Evolutionary conservation across 2,797 vertebrate genomes (phyloP).

Genomic region (Pelodytes ibericus): DNA sequence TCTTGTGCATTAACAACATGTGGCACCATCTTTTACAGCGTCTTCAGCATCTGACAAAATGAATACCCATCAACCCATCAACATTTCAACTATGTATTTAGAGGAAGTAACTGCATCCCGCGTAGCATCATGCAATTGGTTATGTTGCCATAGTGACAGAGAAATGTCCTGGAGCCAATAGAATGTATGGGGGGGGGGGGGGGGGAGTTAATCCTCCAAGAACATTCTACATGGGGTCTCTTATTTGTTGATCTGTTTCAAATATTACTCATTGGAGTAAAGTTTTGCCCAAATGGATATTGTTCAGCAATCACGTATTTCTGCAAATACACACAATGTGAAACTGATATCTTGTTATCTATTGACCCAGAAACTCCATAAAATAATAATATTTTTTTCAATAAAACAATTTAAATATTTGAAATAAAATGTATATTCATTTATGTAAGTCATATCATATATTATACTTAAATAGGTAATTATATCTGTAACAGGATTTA

Average conservation of each 20-base stretch:
- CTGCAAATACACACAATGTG: too few relatives aligned
- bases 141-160: constrained; percentile 20
- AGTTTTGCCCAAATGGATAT: not conserved
- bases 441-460: too few relatives aligned
- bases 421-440: too few relatives aligned
- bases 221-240: not conserved
- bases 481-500: too few relatives aligned
- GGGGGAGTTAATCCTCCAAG: too few relatives aligned
- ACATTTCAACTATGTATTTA: constrained; percentile 4
- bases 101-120: not conserved
- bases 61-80: constrained; percentile 6
- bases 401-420: too few relatives aligned
- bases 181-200: too few relatives aligned
- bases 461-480: too few relatives aligned
- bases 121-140: not conserved
- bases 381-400: too few relatives aligned
- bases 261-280: not conserved
- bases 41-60: constrained; percentile 20
- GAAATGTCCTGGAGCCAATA: constrained; percentile 28
- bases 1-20: not conserved
- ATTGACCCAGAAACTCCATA: too few relatives aligned
- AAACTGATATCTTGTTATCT: too few relatives aligned
- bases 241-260: constrained; percentile 21
- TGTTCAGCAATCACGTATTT: not conserved
- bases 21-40: not conserved